Evolutionary conservation across 53 echinoderm and acorn worm genomes (phyloP).

Genomic region (Astropecten irregularis): DNA sequence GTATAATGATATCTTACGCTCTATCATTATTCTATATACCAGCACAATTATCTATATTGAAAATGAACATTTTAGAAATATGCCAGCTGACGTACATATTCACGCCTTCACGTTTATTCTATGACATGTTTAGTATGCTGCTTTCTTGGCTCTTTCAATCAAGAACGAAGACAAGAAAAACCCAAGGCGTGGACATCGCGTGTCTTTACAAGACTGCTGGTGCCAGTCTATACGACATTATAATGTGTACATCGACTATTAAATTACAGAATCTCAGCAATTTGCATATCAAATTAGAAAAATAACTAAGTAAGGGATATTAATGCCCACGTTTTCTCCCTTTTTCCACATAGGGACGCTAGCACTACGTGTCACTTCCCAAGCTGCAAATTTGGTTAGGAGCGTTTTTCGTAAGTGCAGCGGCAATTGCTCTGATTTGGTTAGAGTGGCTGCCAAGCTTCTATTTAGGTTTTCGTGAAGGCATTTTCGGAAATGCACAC

Average conservation of each 20-base stretch:
- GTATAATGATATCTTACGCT: too few relatives aligned
- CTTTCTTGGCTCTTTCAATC: too few relatives aligned
- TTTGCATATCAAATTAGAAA: slow-evolving; percentile 51
- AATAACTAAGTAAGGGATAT: slow-evolving; percentile 39
- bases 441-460: background rate
- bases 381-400: slow-evolving; percentile 39
- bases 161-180: too few relatives aligned
- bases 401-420: slow-evolving; percentile 44
- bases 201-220: background rate
- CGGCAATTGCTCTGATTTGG: slow-evolving; percentile 50
- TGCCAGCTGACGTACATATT: too few relatives aligned
- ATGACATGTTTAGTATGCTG: too few relatives aligned
- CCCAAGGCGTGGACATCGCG: background rate
- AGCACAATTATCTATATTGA: too few relatives aligned
- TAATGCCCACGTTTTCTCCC: slow-evolving; percentile 11
- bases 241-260: slow-evolving; percentile 43
- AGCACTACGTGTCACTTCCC: slow-evolving; percentile 5
- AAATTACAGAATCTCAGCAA: slow-evolving; percentile 25
- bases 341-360: background rate
- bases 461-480: background rate
- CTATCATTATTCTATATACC: too few relatives aligned
- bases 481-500: background rate
- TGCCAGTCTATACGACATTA: slow-evolving; percentile 26
- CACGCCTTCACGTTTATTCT: too few relatives aligned
- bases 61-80: too few relatives aligned